Conservation (phyloP, 2,888 invertebrate species). For the Metalampra italica region DNA sequence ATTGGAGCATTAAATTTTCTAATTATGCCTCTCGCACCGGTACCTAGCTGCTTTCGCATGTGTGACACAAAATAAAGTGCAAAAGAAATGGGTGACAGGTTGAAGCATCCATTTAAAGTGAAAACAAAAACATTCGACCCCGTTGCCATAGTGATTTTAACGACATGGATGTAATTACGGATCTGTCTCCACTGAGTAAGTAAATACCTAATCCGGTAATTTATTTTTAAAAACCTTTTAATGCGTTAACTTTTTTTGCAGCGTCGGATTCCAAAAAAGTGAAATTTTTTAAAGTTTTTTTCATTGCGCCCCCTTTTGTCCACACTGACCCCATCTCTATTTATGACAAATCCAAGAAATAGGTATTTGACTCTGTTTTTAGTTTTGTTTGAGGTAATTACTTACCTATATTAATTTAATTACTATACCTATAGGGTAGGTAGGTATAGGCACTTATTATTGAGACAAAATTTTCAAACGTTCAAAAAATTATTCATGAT, state of each 20-base stretch:
- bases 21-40: conserved; percentile 5
- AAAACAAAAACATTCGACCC: conserved; percentile 50
- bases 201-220: conserved; percentile 21
- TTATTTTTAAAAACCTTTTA: not conserved
- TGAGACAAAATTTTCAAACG: not conserved
- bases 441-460: too few relatives aligned
- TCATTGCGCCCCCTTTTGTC: too few relatives aligned
- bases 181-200: conserved; percentile 65
- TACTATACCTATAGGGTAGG: too few relatives aligned
- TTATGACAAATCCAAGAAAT: not conserved
- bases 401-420: too few relatives aligned
- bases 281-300: too few relatives aligned
- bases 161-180: conserved; percentile 67
- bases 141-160: conserved; percentile 27
- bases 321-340: too few relatives aligned
- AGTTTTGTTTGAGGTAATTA: too few relatives aligned
- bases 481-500: conserved; percentile 2
- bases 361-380: not conserved
- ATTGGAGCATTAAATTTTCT: conserved; percentile 2
- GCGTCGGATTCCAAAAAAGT: too few relatives aligned
- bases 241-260: too few relatives aligned
- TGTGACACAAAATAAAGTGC: conserved; percentile 28
- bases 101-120: conserved; percentile 67
- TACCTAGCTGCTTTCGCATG: not conserved
- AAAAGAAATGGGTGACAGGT: conserved; percentile 71